Conservation (phyloP, 2,888 invertebrate species). For the Smittia sp. region DNA sequence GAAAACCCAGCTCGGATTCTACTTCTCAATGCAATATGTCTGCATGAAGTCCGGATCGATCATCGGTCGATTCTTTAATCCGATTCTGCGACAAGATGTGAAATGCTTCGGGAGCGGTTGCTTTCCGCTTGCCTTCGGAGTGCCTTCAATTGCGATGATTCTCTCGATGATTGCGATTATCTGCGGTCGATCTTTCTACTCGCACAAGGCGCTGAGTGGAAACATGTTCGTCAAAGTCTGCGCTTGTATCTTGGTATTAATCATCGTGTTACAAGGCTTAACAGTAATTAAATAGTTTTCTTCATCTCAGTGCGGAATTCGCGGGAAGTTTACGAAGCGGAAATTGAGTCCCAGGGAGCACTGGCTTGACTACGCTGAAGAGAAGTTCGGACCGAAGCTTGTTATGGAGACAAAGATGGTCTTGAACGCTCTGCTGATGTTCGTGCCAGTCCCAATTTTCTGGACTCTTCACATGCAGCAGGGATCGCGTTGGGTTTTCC, state of each 20-base stretch:
- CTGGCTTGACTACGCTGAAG: conserved; percentile 85
- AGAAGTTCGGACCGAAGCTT: conserved; percentile 64
- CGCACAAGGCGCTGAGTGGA: background rate
- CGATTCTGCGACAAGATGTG: conserved; percentile 20
- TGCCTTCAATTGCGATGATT: conserved; percentile 18
- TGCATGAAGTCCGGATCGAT: conserved; percentile 13
- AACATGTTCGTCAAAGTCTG: conserved; percentile 27
- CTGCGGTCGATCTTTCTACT: background rate
- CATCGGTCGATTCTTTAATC: conserved; percentile 15
- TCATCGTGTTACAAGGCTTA: background rate
- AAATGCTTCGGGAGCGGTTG: conserved; percentile 36
- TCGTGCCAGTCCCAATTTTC: conserved; percentile 84
- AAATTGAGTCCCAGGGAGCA: conserved; percentile 53
- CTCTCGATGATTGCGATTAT: background rate
- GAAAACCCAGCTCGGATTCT: background rate
- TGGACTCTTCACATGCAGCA: conserved; percentile 94
- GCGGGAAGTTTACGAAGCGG: background rate
- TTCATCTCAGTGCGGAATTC: background rate
- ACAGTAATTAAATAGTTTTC: background rate
- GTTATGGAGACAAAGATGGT: conserved; percentile 75
- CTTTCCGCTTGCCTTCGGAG: conserved; percentile 5
- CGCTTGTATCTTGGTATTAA: background rate
- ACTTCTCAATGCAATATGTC: conserved; percentile 32
- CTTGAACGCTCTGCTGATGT: conserved; percentile 72
- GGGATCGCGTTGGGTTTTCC: conserved; percentile 86